A percentile compares a stretch with the other conserved stretches of the same genome.
Conservation (phyloP, 2,888 invertebrate species). For the Hypercompe scribonia region DNA sequence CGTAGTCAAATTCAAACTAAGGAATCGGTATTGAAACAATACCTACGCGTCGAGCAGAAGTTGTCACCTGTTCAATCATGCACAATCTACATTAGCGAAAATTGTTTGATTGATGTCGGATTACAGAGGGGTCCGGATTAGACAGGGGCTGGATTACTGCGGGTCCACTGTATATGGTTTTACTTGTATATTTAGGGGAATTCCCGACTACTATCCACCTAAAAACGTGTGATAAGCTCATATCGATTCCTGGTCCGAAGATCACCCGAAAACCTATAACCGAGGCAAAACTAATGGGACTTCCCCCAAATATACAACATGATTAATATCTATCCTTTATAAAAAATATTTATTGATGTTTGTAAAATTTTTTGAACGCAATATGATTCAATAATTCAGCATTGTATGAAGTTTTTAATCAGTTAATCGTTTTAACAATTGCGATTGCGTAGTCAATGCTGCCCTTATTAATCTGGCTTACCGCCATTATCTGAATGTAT, state of each 20-base stretch:
- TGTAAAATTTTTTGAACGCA: background rate
- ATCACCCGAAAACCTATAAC: background rate
- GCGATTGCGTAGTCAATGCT: background rate
- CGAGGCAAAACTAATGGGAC: background rate
- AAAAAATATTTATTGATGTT: background rate
- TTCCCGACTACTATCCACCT: background rate
- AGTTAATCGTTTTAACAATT: background rate
- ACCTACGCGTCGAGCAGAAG: no score
- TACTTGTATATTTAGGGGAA: background rate
- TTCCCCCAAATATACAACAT: background rate
- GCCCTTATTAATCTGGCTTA: background rate
- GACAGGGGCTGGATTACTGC: no score
- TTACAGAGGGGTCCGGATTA: no score
- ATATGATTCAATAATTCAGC: background rate
- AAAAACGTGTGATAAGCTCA: no score
- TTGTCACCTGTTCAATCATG: no score
- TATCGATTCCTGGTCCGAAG: background rate
- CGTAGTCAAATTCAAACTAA: no score
- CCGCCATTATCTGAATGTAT: background rate
- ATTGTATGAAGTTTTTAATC: background rate
- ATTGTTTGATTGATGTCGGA: no score
- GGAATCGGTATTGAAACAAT: no score
- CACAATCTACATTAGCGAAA: no score
- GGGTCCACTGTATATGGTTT: no score
- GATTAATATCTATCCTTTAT: no score